Evolutionary conservation across 2,113 vertebrate species (phyloP).

Genomic region (Lagopus muta): DNA sequence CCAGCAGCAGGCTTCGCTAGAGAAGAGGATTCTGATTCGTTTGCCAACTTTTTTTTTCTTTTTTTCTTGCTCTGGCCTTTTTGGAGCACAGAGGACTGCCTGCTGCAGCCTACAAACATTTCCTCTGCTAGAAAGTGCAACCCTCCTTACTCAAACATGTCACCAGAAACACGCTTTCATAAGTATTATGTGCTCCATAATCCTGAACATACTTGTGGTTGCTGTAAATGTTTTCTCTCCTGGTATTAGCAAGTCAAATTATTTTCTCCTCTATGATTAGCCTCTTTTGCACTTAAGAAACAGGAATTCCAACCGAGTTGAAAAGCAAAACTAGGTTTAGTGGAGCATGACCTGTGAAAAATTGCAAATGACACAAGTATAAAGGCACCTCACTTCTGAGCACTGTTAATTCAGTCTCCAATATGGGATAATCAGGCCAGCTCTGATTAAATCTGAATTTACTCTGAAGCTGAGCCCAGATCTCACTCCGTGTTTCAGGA

Average conservation of each 20-base stretch:
- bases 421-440: neutral
- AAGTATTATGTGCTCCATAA: slow-evolving; percentile 28
- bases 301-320: slow-evolving; percentile 66
- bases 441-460: neutral
- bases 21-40: neutral
- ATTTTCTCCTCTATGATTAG: slow-evolving; percentile 73
- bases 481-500: neutral
- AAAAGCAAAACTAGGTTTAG: slow-evolving; percentile 46
- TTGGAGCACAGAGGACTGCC: neutral
- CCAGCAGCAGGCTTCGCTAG: neutral
- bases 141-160: slow-evolving; percentile 31
- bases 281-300: slow-evolving; percentile 70
- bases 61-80: neutral
- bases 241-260: slow-evolving; percentile 77
- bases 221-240: slow-evolving; percentile 68
- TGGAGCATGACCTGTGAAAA: neutral
- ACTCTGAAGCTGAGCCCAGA: neutral
- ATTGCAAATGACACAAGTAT: neutral
- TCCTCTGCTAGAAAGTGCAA: slow-evolving; percentile 20
- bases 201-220: slow-evolving; percentile 72
- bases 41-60: neutral
- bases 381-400: neutral
- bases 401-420: neutral
- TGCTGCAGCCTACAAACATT: neutral
- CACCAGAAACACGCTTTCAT: slow-evolving; percentile 57